Base-by-base conservation (phyloP, 2,888 invertebrate species). In the Tetanocera ferruginea region DNA sequence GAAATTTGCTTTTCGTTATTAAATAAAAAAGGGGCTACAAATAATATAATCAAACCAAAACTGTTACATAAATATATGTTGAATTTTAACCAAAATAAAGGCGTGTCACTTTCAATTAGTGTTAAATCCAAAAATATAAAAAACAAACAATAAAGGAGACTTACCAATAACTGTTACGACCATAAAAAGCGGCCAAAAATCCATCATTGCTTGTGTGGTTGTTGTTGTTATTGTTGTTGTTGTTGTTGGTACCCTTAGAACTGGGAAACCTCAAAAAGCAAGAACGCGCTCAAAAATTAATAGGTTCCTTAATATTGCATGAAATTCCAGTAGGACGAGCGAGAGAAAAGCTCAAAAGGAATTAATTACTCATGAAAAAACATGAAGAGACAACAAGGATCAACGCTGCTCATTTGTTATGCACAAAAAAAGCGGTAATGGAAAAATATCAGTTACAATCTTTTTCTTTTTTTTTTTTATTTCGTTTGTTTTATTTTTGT, bases 401-500 rank as follows among this genome's bases (percentile, higher is more conserved):
- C 14, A 66, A 43, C 23, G 9, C 11, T 25, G 19, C 31, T 23
- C 23, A 49, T 43, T 43, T 49, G 14, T 69, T 37, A 69, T 49
- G 69, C 23, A 49, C 31, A 25, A 49, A 49, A 49, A 49, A 69
- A 69, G 23, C 51, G 0, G 25, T 23, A 28, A 28, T 51, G 25
- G 51, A 69, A 25, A 25, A 69, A 69, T 69, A 69, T 69, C 69
- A 69, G 51, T 69, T 69, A 69, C 69, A 25, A 51, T 28, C 17
- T 31, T 69, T 51, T 5, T 52, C 5, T 25, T 51, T 23, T 14
- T 28, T 69, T 49, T 69, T 28, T 14, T 25, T n/a, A n/a, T 51
- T 51, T 25, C 11, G 11, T 64, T 64, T 64, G 64, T 31, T 64
- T 31, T 31, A n/a, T 19, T 28, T 62, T 62, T 62, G 55, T 23